Conservation (phyloP, 2,888 invertebrate species). For the Andrena minutula region DNA sequence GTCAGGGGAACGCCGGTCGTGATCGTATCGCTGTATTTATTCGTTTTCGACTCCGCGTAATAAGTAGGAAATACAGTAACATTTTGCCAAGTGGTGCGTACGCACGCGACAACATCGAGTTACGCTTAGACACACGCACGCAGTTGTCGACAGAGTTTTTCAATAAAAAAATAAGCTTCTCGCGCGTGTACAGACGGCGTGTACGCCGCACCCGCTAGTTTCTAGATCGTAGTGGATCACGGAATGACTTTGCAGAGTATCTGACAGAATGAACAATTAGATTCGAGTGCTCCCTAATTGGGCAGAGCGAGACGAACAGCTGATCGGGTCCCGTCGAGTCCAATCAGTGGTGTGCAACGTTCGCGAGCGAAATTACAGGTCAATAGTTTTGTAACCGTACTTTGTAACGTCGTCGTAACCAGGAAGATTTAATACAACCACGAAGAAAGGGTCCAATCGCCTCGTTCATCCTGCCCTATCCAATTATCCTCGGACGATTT, state of each 20-base stretch:
- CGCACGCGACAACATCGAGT: conserved; percentile 34
- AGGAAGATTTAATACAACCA: conserved; percentile 39
- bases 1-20: not conserved
- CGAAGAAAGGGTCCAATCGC: conserved; percentile 24
- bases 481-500: not conserved
- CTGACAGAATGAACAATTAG: conserved; percentile 34
- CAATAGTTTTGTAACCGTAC: conserved; percentile 23
- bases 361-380: conserved; percentile 6
- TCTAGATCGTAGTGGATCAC: not conserved
- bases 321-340: conserved; percentile 5
- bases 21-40: conserved; percentile 43
- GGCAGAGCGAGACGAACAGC: not conserved
- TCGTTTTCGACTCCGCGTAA: conserved; percentile 44
- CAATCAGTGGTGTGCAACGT: not conserved
- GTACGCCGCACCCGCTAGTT: not conserved
- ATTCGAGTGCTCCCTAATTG: not conserved
- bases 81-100: conserved; percentile 35
- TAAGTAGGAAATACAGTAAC: conserved; percentile 56
- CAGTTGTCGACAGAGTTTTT: conserved; percentile 38
- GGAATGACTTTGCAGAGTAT: conserved; percentile 17
- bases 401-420: conserved; percentile 35
- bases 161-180: conserved; percentile 37
- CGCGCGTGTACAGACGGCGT: not conserved
- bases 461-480: conserved; percentile 17
- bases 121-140: conserved; percentile 26